phyloP scores from a whole-genome alignment of 2,888 invertebrate species.

The Drosophila aldrichi region DNA sequence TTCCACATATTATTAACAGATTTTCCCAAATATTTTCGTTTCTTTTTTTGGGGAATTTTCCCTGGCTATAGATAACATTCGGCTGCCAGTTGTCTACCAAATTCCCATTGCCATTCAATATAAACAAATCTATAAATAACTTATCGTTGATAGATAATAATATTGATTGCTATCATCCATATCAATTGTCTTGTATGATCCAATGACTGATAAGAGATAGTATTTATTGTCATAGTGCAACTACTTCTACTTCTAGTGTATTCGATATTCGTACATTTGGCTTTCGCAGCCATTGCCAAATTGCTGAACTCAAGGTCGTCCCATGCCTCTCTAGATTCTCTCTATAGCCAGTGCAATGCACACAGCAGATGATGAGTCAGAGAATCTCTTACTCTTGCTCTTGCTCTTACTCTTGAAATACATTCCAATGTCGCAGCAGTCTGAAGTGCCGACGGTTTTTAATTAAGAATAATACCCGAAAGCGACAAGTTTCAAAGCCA shows the following conservation, averaged over 20 bases:
- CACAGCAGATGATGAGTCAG: constrained; percentile 38
- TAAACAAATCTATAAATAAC: constrained; percentile 35
- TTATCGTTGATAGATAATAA: constrained; percentile 45
- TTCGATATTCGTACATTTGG: not conserved
- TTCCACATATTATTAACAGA: constrained; percentile 42
- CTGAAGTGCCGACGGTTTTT: constrained; percentile 23
- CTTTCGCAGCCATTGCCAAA: constrained; percentile 38
- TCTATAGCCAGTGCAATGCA: constrained; percentile 6
- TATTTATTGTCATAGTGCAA: not conserved
- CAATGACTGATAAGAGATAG: not conserved
- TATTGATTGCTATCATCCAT: constrained; percentile 27
- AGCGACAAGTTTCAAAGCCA: constrained; percentile 33
- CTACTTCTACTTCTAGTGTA: too few relatives aligned
- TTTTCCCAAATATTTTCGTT: not conserved
- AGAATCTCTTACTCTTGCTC: not conserved
- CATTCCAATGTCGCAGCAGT: constrained; percentile 47
- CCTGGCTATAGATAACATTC: constrained; percentile 26
- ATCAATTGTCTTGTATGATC: constrained; percentile 13
- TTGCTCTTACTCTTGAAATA: constrained; percentile 17
- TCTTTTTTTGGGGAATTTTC: constrained; percentile 4
- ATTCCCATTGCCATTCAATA: constrained; percentile 9
- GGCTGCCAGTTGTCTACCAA: constrained; percentile 49
- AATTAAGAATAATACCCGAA: constrained; percentile 34
- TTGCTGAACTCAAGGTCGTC: constrained; percentile 44
- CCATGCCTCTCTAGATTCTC: not conserved